A percentile compares a stretch with the other conserved stretches of the same genome.
These are phyloP conservation scores for Clytia hemisphaerica DNA, from an alignment of 30 jellyfish, hydroid and myxozoan genomes.

Conservation along the genomic window DNA sequence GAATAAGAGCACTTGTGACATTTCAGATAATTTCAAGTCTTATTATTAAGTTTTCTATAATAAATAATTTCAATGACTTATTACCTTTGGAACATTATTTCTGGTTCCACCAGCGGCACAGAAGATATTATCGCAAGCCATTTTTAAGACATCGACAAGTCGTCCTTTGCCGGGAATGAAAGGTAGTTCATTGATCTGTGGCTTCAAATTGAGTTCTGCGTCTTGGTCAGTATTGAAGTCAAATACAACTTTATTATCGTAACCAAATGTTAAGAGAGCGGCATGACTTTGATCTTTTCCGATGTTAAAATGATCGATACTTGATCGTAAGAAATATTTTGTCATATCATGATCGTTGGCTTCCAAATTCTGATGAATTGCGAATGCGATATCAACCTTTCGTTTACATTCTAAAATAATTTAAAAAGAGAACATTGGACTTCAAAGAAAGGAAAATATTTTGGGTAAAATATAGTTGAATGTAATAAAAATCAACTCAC, in stretches of 20 bases:
- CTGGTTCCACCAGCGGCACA: conserved; percentile 29
- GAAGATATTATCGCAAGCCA: background rate
- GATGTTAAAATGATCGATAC: conserved; percentile 48
- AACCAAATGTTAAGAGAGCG: conserved; percentile 21
- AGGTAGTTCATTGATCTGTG: background rate
- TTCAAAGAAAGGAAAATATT: too few species aligned
- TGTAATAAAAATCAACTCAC: too few species aligned
- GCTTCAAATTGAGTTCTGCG: background rate
- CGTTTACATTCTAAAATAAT: too few species aligned
- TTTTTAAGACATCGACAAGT: background rate
- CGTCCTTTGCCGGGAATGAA: conserved; percentile 3
- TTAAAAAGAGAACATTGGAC: too few species aligned
- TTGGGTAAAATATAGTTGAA: too few species aligned
- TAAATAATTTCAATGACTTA: too few species aligned
- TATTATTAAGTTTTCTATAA: too few species aligned
- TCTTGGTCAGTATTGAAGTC: conserved; percentile 14
- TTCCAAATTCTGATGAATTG: conserved; percentile 60
- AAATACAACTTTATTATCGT: background rate
- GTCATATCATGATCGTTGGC: conserved; percentile 39
- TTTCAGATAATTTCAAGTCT: too few species aligned
- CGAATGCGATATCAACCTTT: conserved; percentile 72
- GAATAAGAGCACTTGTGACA: too few species aligned
- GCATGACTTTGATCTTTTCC: conserved; percentile 61
- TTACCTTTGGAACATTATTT: conserved; percentile 26
- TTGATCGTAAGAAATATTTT: conserved; percentile 40